These are phyloP conservation scores for Drosophila austrosaltans DNA, from an alignment of 2,888 invertebrate species.

Conservation along the genomic window DNA sequence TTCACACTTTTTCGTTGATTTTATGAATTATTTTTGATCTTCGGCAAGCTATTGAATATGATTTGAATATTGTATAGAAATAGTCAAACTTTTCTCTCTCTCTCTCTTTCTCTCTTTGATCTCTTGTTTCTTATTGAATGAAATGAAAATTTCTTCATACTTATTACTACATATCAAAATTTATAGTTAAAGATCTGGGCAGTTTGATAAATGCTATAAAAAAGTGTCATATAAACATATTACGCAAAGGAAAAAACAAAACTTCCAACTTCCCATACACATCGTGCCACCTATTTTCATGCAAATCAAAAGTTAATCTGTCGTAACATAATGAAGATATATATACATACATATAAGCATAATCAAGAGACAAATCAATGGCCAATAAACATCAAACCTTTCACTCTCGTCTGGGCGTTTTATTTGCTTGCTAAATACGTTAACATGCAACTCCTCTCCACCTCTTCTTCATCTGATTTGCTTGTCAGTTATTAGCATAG, in stretches of 20 bases:
- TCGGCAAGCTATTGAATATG: neutral
- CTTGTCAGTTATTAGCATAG: slow-evolving; percentile 8
- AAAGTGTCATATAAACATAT: neutral
- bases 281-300: slow-evolving; percentile 51
- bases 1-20: slow-evolving; percentile 17
- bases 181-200: neutral
- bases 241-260: slow-evolving; percentile 42
- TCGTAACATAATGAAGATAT: slow-evolving; percentile 46
- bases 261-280: slow-evolving; percentile 33
- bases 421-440: slow-evolving; percentile 68
- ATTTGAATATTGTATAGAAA: too few relatives aligned
- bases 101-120: neutral
- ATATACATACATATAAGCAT: slow-evolving; percentile 27
- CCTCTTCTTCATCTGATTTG: slow-evolving; percentile 35
- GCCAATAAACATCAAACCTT: slow-evolving; percentile 54
- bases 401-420: slow-evolving; percentile 54
- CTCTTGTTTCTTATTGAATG: neutral
- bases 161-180: neutral
- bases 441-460: slow-evolving; percentile 13
- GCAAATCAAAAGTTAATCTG: slow-evolving; percentile 56
- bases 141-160: neutral
- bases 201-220: neutral
- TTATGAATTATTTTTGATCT: neutral
- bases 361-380: slow-evolving; percentile 56
- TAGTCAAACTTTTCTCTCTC: too few relatives aligned